Conservation (phyloP, 2,113 vertebrate genomes). For the Podarcis cretensis region DNA sequence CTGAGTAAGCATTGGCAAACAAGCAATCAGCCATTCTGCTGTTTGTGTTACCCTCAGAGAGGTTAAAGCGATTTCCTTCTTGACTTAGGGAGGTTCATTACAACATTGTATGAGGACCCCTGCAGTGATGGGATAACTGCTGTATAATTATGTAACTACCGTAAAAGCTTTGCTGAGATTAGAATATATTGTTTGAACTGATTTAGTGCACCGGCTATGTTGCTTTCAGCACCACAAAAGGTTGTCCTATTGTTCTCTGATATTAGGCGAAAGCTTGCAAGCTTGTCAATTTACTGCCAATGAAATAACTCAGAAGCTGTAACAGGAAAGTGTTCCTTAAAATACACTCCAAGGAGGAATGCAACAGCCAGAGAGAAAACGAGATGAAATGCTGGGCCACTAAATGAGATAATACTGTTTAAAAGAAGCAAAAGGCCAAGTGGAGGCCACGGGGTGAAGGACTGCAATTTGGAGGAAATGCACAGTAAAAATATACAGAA, state of each 20-base stretch:
- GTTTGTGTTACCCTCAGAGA: slow-evolving; percentile 10
- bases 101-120: slow-evolving; percentile 15
- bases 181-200: slow-evolving; percentile 26
- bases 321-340: slow-evolving; percentile 12
- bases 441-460: neutral
- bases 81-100: slow-evolving; percentile 22
- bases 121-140: slow-evolving; percentile 28
- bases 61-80: slow-evolving; percentile 27
- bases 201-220: neutral
- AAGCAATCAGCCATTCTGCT: slow-evolving; percentile 10
- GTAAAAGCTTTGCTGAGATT: slow-evolving; percentile 16
- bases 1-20: slow-evolving; percentile 18
- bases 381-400: no score
- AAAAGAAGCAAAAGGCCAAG: neutral
- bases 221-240: slow-evolving; percentile 18
- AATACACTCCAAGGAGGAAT: slow-evolving; percentile 2
- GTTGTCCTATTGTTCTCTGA: slow-evolving; percentile 19
- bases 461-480: neutral
- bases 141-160: slow-evolving; percentile 34
- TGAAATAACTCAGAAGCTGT: slow-evolving; percentile 22
- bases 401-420: slow-evolving; percentile 1
- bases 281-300: slow-evolving; percentile 23
- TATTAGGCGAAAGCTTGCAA: neutral
- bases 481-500: neutral
- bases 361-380: neutral